Evolutionary conservation across 1,140 invertebrate genomes (phyloP), one percentile per base, ranked within the genome.

Genomic region (Zaprionus lachaisei): DNA sequence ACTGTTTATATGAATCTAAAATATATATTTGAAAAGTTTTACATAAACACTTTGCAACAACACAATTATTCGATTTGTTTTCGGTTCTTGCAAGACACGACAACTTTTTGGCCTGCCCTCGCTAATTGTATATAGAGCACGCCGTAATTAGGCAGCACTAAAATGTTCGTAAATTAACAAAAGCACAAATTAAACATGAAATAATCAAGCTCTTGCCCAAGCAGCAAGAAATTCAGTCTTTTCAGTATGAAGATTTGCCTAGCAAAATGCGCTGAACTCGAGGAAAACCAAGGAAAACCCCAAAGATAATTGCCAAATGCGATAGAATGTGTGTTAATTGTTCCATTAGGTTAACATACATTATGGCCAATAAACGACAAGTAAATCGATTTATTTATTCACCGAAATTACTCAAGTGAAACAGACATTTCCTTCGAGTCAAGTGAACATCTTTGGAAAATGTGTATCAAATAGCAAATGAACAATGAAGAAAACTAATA

Each of bases 111-210:
- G 9, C 0, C 68, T 3, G n/a, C 67, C 78, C 75, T 54, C 60
- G 74, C 5, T 20, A 37, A n/a, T 38, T 68, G 12, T 34, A 47
- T 79, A 81, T 84, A 84, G 84, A 84, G 84, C 78, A 74, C 26
- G 78, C 68, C 72, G 81, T 81, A 89, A 87, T 89, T 84, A 87
- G 78, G 78, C 78, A 87, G 74, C 75, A 71, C 69, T 79, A 77
- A 81, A 89, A 74, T 77, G 81, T 73, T 80, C 49, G 85, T 79
- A 89, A 84, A 89, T 72, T 87, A 89, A 81, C 84, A 75, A 83
- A 87, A 73, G 69, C 76, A 44, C 61, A 72, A 80, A 69, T 67
- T 83, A 87, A 79, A 68, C 28, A 65, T 70, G 69, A 79, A 72
- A 68, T 65, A 72, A 69, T 81, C 57, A 60, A 66, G 63, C 44